Percentiles rank a stretch among this genome's conserved stretches.
These are phyloP conservation scores for Oceanites oceanicus DNA, from an alignment of 2,113 vertebrate species.

Conservation along the genomic window DNA sequence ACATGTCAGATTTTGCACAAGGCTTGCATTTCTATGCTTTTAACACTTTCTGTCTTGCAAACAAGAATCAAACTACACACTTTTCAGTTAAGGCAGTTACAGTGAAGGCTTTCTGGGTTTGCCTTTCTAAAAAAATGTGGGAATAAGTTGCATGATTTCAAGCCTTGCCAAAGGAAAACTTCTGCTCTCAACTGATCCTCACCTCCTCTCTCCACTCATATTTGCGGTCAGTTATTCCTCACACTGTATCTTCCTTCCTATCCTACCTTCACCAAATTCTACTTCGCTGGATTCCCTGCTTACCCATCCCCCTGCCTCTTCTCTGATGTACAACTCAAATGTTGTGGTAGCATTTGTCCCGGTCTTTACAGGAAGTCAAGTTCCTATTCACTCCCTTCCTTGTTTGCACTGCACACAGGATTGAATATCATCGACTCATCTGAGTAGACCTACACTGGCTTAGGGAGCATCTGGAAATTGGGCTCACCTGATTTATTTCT, in stretches of 20 bases:
- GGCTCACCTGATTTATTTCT: neutral
- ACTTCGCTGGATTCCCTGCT: neutral
- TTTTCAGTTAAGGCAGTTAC: neutral
- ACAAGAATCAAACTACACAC: neutral
- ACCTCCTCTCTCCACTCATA: neutral
- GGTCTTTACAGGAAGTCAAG: neutral
- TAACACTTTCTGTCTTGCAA: constrained; percentile 23
- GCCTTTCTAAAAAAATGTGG: neutral
- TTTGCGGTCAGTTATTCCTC: neutral
- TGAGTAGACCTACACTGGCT: neutral
- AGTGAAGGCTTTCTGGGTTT: constrained; percentile 18
- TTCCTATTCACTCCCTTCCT: neutral
- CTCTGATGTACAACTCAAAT: neutral
- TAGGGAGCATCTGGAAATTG: neutral
- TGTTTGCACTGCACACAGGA: neutral
- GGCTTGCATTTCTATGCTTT: neutral
- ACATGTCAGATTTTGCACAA: neutral
- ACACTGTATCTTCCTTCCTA: neutral
- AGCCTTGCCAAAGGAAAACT: constrained; percentile 5
- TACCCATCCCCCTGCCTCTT: neutral
- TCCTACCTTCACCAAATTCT: neutral
- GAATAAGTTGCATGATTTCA: constrained; percentile 6
- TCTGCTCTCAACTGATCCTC: neutral
- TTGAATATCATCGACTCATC: neutral
- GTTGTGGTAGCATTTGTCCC: neutral